Evolutionary conservation across 2,888 invertebrate species (phyloP).

Genomic region (Drosophila ochracea): DNA sequence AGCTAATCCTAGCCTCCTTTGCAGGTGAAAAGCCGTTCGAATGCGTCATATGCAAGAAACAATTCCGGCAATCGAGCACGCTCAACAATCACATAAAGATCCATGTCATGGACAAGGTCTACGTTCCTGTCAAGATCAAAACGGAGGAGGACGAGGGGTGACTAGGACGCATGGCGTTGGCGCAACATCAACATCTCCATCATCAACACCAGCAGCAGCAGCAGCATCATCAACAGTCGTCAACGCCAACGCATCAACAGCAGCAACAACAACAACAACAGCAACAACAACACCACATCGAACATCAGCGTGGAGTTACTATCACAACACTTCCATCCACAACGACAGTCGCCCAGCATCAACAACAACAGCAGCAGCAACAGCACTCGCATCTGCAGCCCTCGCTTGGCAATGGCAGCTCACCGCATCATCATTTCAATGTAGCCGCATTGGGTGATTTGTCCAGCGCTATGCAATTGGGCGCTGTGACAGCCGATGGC

Average conservation of each 20-base stretch:
- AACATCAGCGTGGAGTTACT: slow-evolving; percentile 65
- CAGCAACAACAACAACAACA: slow-evolving; percentile 64
- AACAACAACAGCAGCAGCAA: slow-evolving; percentile 60
- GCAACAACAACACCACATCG: slow-evolving; percentile 66
- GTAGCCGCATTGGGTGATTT: slow-evolving; percentile 77
- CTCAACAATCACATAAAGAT: slow-evolving; percentile 86
- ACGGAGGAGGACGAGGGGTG: slow-evolving; percentile 85
- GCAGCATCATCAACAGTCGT: slow-evolving; percentile 57
- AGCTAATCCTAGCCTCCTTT: slow-evolving; percentile 52
- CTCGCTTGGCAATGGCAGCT: slow-evolving; percentile 56
- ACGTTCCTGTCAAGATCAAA: slow-evolving; percentile 85
- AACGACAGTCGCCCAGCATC: slow-evolving; percentile 64
- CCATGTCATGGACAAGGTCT: slow-evolving; percentile 85
- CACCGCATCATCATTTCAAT: slow-evolving; percentile 77
- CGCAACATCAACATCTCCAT: slow-evolving; percentile 80
- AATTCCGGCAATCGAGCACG: slow-evolving; percentile 85
- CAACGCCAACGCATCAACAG: slow-evolving; percentile 61
- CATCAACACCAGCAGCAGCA: slow-evolving; percentile 67
- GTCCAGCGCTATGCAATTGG: slow-evolving; percentile 79
- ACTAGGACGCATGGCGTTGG: slow-evolving; percentile 85
- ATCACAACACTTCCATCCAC: slow-evolving; percentile 70
- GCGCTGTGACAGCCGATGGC: slow-evolving; percentile 82
- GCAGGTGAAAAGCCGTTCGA: slow-evolving; percentile 85
- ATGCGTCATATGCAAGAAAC: slow-evolving; percentile 85
- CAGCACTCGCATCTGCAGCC: slow-evolving; percentile 57